Base-by-base conservation (phyloP, 2,113 vertebrate species). In the Nyctibius bracteatus region DNA sequence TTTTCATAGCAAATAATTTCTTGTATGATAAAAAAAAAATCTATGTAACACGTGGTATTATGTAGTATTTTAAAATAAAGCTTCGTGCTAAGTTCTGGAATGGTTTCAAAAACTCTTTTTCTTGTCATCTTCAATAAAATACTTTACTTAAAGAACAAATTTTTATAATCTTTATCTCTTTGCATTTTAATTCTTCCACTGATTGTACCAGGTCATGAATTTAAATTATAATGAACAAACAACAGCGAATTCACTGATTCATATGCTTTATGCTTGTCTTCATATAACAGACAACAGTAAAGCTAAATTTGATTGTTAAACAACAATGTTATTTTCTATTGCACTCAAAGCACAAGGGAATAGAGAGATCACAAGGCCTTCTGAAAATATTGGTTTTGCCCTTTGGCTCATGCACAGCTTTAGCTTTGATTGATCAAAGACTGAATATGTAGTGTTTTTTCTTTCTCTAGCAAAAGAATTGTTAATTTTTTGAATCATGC, bases 1-100 rank as follows among this genome's bases (percentile, higher is more conserved):
- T 92, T 95, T 72, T 79, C n/a, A 47, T 23, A 89, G 51, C 28
- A 90, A 77, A 73, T 4, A 71, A 33, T 61, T 37, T 90, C 16
- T 65, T 68, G 7, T 49, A 10, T 28, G 12, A 46, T 47, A 25
- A 77, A 66, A 58, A 4, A 41, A 33, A 39, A 31, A 30, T 31
- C 31, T 33, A 12, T 57, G 31, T 57, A 43, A n/a, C n/a, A n/a
- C n/a, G n/a, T n/a, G n/a, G n/a, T n/a, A 13, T 61, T 59, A 30
- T 20, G 67, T 6, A 0, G 6, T 55, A 74, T 30, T 81, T 81
- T 66, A 24, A 61, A 89, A 57, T 37, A 41, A 59, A 88, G 13
- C 3, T 65, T 58, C 14, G 5, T 57, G 19, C 4, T 59, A 41
- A 51, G 4, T 41, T 90, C 15, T 33, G 9, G 5, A 70, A 55